Conservation (phyloP, 2,888 invertebrate genomes). For the Callyntrura sp. region DNA sequence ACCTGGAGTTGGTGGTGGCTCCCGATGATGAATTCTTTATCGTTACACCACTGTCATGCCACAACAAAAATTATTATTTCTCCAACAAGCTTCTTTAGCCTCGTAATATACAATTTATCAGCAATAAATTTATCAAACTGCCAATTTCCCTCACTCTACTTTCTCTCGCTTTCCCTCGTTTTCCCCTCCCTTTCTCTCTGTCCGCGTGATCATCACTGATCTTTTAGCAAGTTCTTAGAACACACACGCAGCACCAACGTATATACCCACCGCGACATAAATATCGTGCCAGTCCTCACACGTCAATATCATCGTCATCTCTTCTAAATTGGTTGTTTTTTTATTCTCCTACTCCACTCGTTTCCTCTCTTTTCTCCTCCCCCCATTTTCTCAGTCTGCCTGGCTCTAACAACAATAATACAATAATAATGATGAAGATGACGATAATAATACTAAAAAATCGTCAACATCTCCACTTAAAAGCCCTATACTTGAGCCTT, state of each 20-base stretch:
- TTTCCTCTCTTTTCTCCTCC: background rate
- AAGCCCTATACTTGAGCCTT: background rate
- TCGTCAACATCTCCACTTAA: slow-evolving; percentile 38
- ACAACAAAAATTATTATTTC: slow-evolving; percentile 27
- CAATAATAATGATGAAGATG: slow-evolving; percentile 22
- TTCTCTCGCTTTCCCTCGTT: slow-evolving; percentile 1
- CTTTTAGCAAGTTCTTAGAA: background rate
- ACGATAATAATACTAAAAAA: slow-evolving; percentile 19
- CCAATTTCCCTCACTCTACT: slow-evolving; percentile 13
- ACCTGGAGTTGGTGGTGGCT: background rate
- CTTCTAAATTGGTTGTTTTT: slow-evolving; percentile 32
- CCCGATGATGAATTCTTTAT: slow-evolving; percentile 20
- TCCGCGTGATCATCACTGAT: slow-evolving; percentile 31
- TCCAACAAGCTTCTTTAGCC: slow-evolving; percentile 15
- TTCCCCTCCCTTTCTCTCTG: too few species aligned
- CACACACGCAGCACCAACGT: background rate
- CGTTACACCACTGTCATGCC: slow-evolving; percentile 43
- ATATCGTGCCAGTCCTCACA: slow-evolving; percentile 10
- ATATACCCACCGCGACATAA: background rate
- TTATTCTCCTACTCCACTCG: slow-evolving; percentile 13
- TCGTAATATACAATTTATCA: background rate
- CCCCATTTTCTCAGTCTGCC: background rate
- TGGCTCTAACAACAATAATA: slow-evolving; percentile 22
- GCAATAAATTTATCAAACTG: slow-evolving; percentile 53
- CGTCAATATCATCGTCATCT: slow-evolving; percentile 25